phyloP scores from a whole-genome alignment of 2,113 vertebrate genomes.

The Emydura subglobosa region DNA sequence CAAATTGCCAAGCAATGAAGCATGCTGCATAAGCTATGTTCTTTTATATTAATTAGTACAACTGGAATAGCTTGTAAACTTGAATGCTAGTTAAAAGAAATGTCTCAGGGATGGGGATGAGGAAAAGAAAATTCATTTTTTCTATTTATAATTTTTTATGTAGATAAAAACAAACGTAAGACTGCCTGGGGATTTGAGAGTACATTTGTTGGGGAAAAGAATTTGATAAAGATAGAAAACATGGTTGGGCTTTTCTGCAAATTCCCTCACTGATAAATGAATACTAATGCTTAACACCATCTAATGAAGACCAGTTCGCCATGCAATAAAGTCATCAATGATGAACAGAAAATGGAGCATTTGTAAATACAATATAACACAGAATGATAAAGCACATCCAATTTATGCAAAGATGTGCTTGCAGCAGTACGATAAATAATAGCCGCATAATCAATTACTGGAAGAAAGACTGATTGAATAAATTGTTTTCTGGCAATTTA shows the following conservation, averaged over 20 bases:
- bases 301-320: slow-evolving; percentile 76
- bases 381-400: slow-evolving; percentile 72
- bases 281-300: slow-evolving; percentile 59
- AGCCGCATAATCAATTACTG: slow-evolving; percentile 76
- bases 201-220: slow-evolving; percentile 39
- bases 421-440: slow-evolving; percentile 75
- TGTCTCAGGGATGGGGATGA: not conserved
- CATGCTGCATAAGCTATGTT: not conserved
- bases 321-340: slow-evolving; percentile 71
- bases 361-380: slow-evolving; percentile 74
- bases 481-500: slow-evolving; percentile 73
- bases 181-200: slow-evolving; percentile 48
- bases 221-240: slow-evolving; percentile 59
- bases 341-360: slow-evolving; percentile 75
- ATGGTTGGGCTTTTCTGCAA: slow-evolving; percentile 54
- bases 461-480: slow-evolving; percentile 73
- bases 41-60: slow-evolving; percentile 41
- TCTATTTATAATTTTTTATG: slow-evolving; percentile 19
- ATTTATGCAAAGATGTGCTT: slow-evolving; percentile 77
- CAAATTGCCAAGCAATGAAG: not conserved
- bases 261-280: slow-evolving; percentile 69
- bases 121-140: not conserved
- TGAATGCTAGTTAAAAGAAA: slow-evolving; percentile 38
- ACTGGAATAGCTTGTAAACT: slow-evolving; percentile 36
- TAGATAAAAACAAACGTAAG: slow-evolving; percentile 3